Conservation (phyloP, 2,797 vertebrate species). For the Anableps anableps region DNA sequence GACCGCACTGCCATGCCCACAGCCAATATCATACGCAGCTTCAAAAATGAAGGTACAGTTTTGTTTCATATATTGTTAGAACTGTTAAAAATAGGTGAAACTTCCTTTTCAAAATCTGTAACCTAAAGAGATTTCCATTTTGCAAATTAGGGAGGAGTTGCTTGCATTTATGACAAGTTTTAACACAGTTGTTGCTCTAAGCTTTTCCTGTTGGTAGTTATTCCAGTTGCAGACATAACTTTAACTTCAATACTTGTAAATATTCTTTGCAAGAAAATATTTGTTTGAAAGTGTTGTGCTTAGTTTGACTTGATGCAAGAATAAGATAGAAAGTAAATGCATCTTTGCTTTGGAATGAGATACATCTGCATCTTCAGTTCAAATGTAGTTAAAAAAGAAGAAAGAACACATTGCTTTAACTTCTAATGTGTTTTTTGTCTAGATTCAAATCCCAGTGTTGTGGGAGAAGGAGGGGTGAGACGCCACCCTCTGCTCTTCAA, state of each 20-base stretch:
- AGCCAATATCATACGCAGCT: conserved; percentile 96
- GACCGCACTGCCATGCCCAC: conserved; percentile 92
- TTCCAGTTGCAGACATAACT: background rate
- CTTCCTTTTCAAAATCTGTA: background rate
- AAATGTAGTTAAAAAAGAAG: background rate
- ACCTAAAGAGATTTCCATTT: background rate
- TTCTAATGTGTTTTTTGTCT: conserved; percentile 14
- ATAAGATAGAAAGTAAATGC: background rate
- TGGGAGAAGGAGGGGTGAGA: conserved; percentile 82
- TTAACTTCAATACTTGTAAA: background rate
- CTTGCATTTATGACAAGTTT: background rate
- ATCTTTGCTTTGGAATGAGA: background rate
- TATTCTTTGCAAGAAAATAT: background rate
- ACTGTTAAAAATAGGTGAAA: background rate
- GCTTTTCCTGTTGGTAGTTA: background rate
- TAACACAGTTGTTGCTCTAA: background rate
- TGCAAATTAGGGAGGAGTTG: background rate
- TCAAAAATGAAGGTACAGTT: conserved; percentile 95
- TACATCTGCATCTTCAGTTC: background rate
- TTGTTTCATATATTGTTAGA: background rate
- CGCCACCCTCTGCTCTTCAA: conserved; percentile 95
- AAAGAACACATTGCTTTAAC: conserved; percentile 6
- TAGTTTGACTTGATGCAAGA: background rate
- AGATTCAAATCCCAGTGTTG: conserved; percentile 86
- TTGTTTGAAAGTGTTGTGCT: background rate